These are phyloP conservation scores for Tragelaphus strepsiceros DNA, from an alignment of 2,113 vertebrate genomes.

Conservation along the genomic window DNA sequence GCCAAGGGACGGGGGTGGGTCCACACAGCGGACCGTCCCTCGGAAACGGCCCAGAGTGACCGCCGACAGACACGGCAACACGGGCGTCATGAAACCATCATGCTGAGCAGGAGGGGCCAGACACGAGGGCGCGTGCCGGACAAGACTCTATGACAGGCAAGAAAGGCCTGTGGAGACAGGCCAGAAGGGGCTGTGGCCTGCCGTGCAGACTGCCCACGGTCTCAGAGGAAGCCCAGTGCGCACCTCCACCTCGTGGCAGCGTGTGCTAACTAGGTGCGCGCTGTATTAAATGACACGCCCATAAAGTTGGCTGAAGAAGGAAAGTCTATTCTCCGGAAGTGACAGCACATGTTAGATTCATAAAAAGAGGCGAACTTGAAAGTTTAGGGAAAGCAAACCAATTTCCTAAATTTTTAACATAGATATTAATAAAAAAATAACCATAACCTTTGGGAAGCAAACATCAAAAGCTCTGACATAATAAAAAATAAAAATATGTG, in stretches of 20 bases:
- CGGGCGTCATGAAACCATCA: accelerated
- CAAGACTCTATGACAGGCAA: accelerated
- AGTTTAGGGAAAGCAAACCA: neutral
- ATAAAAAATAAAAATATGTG: neutral
- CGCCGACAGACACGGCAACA: accelerated
- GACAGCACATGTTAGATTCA: neutral
- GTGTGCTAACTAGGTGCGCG: accelerated
- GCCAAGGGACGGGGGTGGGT: accelerated
- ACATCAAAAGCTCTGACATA: neutral
- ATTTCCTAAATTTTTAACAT: neutral
- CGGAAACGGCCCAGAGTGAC: accelerated
- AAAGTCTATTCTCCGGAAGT: neutral
- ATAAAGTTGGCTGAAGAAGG: neutral
- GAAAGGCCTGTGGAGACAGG: accelerated
- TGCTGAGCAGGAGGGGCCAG: neutral
- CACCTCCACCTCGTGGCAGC: accelerated
- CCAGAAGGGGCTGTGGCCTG: accelerated
- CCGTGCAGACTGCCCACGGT: accelerated
- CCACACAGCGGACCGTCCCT: accelerated
- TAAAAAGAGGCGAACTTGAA: neutral
- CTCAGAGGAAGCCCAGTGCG: accelerated
- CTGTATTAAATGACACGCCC: accelerated
- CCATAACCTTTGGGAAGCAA: neutral
- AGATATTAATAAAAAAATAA: neutral
- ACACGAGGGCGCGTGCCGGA: accelerated